Conservation (phyloP, 2,888 invertebrate species). For the Coronaproctus castanopsis region DNA sequence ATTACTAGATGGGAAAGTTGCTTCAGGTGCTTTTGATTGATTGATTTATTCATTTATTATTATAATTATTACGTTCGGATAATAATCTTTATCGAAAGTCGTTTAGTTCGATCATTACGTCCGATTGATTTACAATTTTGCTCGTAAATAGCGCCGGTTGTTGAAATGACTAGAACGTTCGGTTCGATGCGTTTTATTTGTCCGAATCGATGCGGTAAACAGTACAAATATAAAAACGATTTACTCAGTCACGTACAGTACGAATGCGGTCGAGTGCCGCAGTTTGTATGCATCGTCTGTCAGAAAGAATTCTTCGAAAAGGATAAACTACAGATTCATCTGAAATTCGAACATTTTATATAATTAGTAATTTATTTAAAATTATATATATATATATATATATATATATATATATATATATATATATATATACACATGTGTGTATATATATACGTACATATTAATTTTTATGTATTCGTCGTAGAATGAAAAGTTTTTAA, state of each 20-base stretch:
- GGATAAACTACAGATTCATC: conserved; percentile 16
- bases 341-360: conserved; percentile 2
- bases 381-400: neutral
- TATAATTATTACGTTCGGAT: no score
- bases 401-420: neutral
- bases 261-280: conserved; percentile 30
- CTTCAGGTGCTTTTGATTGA: no score
- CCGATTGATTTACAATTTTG: no score
- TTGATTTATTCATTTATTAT: no score
- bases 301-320: conserved; percentile 13
- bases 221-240: conserved; percentile 52
- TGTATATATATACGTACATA: neutral
- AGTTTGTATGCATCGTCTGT: conserved; percentile 22
- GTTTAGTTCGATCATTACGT: no score
- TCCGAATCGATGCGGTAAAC: conserved; percentile 38
- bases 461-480: neutral
- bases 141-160: no score
- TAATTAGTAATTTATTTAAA: neutral
- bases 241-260: conserved; percentile 40
- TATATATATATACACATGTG: neutral
- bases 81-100: no score
- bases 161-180: neutral
- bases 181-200: neutral
- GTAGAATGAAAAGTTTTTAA: no score
- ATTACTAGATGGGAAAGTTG: no score